These are phyloP conservation scores for Micrastur ruficollis DNA, from an alignment of 2,797 vertebrate species.

Conservation along the genomic window DNA sequence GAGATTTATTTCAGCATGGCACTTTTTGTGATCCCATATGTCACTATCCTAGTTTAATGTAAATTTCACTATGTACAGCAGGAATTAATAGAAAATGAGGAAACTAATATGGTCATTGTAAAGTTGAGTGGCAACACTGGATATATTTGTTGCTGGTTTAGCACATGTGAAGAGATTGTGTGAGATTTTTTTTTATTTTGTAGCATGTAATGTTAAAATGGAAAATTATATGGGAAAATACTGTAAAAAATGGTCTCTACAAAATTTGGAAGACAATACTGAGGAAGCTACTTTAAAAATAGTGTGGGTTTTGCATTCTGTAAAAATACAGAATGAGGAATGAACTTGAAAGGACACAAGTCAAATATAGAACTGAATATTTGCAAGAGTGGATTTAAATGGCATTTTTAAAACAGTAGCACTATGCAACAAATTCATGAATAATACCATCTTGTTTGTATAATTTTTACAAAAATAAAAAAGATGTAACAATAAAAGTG, in stretches of 20 bases:
- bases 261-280: background rate
- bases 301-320: background rate
- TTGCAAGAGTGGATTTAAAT: background rate
- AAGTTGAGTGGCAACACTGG: background rate
- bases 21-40: background rate
- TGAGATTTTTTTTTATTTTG: background rate
- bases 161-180: background rate
- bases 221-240: background rate
- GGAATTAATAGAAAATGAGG: background rate
- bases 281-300: background rate
- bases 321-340: background rate
- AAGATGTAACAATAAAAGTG: background rate
- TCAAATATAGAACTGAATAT: background rate
- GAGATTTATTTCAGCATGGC: background rate
- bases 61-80: background rate
- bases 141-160: too few relatives aligned
- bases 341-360: background rate
- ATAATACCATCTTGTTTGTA: background rate
- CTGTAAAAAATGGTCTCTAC: background rate
- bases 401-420: background rate
- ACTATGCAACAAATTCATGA: background rate
- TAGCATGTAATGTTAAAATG: background rate
- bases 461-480: background rate
- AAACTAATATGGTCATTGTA: background rate
- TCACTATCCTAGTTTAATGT: background rate